Base-by-base conservation (phyloP, 2,797 vertebrate genomes). In the Platalea minor region DNA sequence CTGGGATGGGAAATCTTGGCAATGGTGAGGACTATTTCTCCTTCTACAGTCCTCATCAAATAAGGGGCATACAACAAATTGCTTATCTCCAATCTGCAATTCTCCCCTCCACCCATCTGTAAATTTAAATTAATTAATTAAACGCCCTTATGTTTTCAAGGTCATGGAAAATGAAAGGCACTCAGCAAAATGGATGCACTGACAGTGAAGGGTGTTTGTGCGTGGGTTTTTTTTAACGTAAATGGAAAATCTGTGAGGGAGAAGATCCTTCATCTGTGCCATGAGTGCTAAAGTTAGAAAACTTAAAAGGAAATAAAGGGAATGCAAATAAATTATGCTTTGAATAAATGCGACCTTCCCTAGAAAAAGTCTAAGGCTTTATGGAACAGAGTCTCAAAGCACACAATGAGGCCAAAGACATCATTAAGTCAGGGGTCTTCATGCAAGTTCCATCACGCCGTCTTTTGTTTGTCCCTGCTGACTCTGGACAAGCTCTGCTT, bases 61-160 rank as follows among this genome's bases (percentile, higher is more conserved):
- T 29, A 84, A 93, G 91, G 81, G 85, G 76, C 93, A 91, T 57
- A 86, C 35, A 89, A 65, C 76, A 89, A 94, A 96, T 84, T 83
- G 79, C 82, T 93, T 59, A 78, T 93, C 95, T 95, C 85, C 5
- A 1, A 91, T 84, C 87, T 92, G 93, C 87, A 95, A 84, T 96
- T 94, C 91, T 95, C 89, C 59, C 82, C 74, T 97, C 92, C 96
- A 96, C 69, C 87, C 96, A 96, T 88, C 89, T 96, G 96, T 93
- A 94, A 96, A 95, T 91, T 10, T 70, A 89, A 95, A 95, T 94
- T 96, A 95, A 97, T 96, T 96, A 96, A 89, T 35, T 96, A 91
- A 96, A 91, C 0, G 33, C 48, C 89, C 91, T 94, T n/a, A 76
- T 70, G 76, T 88, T 95, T 95, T 95, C 93, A 96, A 97, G 95